Percentiles rank a stretch among this genome's conserved stretches.
These are phyloP conservation scores for Trogon melanurus DNA, from an alignment of 2,113 vertebrate species.

Conservation along the genomic window DNA sequence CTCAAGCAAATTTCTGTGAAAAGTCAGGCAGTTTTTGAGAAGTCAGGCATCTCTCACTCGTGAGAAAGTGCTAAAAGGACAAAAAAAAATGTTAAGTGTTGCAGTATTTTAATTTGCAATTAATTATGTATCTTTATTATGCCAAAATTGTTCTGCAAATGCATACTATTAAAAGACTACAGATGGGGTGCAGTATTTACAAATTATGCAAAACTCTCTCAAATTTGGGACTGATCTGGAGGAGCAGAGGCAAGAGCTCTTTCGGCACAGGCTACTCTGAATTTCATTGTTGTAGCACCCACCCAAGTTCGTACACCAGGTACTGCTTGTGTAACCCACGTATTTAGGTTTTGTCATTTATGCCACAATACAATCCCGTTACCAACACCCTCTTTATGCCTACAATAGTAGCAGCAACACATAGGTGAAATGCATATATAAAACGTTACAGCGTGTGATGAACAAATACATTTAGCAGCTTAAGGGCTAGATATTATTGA, in stretches of 20 bases:
- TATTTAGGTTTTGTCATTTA: background rate
- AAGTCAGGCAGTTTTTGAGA: background rate
- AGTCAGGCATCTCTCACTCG: background rate
- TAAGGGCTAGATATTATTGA: constrained; percentile 48
- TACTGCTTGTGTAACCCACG: rapidly evolving
- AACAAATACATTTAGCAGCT: constrained; percentile 56
- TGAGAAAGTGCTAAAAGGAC: background rate
- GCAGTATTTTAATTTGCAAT: background rate
- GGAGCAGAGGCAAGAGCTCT: background rate
- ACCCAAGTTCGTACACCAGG: background rate
- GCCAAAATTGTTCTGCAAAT: background rate
- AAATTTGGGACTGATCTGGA: background rate
- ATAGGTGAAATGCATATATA: constrained; percentile 28
- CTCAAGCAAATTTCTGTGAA: background rate
- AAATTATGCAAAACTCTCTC: background rate
- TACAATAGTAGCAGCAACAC: background rate
- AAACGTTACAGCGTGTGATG: background rate
- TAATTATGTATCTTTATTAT: background rate
- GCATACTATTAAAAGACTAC: background rate
- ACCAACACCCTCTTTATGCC: constrained; percentile 6
- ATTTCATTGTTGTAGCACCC: background rate
- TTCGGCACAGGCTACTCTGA: background rate
- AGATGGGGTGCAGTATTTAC: background rate
- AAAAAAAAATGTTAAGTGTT: background rate
- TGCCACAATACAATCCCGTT: background rate